phyloP scores from a whole-genome alignment of 2,113 vertebrate species.

The Trematomus loennbergii region DNA sequence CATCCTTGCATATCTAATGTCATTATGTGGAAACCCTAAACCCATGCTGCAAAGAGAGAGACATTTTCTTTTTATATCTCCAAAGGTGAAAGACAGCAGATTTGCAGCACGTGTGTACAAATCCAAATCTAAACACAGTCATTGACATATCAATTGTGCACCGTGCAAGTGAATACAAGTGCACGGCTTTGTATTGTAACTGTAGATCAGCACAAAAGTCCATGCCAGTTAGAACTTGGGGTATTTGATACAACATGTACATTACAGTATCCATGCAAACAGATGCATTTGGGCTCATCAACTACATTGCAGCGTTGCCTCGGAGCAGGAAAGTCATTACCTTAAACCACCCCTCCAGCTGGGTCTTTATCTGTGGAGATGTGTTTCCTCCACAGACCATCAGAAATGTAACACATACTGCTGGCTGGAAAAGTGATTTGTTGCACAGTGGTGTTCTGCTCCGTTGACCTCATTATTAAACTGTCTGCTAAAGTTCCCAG shows the following conservation, averaged over 20 bases:
- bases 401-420: no score
- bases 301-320: neutral
- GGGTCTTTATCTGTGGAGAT: no score
- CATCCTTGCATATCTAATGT: neutral
- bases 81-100: no score
- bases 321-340: conserved; percentile 2
- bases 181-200: no score
- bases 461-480: conserved; percentile 16
- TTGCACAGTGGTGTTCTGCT: neutral
- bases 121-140: no score
- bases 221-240: neutral
- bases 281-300: neutral
- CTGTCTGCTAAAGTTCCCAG: neutral
- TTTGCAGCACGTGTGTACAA: no score
- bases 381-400: no score
- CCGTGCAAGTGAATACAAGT: neutral
- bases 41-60: no score
- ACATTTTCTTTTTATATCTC: no score
- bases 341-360: neutral
- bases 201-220: neutral
- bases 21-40: no score
- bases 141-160: neutral
- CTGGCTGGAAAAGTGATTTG: neutral
- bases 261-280: neutral
- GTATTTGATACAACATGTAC: neutral